phyloP scores from a whole-genome alignment of 92 coral and sea anemone genomes.

The Metridium senile region DNA sequence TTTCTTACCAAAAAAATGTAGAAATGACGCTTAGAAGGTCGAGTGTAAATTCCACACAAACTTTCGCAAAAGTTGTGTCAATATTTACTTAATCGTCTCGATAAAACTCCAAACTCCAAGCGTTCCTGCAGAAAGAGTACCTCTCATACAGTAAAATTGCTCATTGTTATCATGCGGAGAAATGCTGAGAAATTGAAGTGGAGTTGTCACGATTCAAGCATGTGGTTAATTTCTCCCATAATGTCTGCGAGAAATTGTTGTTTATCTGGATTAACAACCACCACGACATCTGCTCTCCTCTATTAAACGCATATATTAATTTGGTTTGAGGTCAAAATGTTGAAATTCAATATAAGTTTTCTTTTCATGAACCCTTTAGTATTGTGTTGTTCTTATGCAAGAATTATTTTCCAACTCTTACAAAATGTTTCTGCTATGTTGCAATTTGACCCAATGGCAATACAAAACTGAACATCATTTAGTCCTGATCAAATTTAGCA shows the following conservation, averaged over 20 bases:
- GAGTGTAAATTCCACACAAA: slow-evolving; percentile 34
- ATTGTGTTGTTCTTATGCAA: neutral
- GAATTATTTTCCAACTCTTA: neutral
- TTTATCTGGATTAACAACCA: neutral
- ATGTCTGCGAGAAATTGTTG: neutral
- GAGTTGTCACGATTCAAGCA: neutral
- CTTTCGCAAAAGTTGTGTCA: slow-evolving; percentile 27
- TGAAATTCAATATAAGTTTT: neutral
- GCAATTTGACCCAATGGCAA: too few species aligned
- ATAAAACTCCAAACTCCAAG: slow-evolving; percentile 28
- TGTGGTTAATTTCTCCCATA: neutral
- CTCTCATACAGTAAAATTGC: neutral
- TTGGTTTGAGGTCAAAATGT: neutral
- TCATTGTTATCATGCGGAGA: neutral
- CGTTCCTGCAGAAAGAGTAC: neutral
- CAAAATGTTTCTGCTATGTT: too few species aligned
- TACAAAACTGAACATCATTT: neutral
- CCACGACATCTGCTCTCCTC: neutral
- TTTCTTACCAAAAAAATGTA: neutral
- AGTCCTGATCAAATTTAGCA: neutral
- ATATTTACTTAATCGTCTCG: slow-evolving; percentile 49
- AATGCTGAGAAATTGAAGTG: neutral
- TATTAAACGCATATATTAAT: neutral
- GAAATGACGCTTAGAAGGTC: slow-evolving; percentile 15
- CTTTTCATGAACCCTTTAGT: neutral